Evolutionary conservation across 37 sponge, comb jelly and placozoan species (phyloP), one percentile per base, ranked within the genome.

Genomic region (Amphimedon queenslandica): DNA sequence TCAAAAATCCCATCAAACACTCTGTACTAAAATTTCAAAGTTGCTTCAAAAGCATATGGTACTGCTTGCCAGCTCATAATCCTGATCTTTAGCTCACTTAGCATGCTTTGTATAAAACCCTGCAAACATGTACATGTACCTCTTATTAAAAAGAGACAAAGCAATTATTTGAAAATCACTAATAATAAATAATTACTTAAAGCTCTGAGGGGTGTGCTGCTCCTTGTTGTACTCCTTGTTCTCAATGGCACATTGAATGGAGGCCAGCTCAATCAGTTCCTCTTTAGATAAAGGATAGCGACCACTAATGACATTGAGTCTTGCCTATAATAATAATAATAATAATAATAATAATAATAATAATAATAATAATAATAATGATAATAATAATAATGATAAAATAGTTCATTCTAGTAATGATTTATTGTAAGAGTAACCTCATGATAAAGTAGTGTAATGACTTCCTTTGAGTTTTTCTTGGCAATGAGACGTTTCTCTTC

Each of bases 371-470:
- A 63, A n/a, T 27, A 27, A 27, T 63, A 10, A 31, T 63, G 10
- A 29, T 31, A n/a, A 63, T 11, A 63, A 21, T 11, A 27, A 63
- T 27, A 10, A 63, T 34, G n/a, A n/a, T n/a, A n/a, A n/a, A n/a
- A n/a, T n/a, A n/a, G n/a, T n/a, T n/a, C n/a, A n/a, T n/a, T n/a
- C 23, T 33, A 70, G 47, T 70, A 51, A 30, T n/a, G 24, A 30
- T 4, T 31, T 35, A 55, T 27, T 11, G n/a, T 4, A 38, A 1
- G 25, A 37, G 56, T 66, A 27, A 84, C 91, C 86, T 90, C 91
- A 3, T 81, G 72, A 65, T 90, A 90, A 58, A 90, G 86, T 1
- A 80, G 60, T 37, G 80, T 66, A 42, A 90, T 90, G 64, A 71
- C 82, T 64, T 74, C 55, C 18, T 41, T 32, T 51, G 77, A 47